These are phyloP conservation scores for Caenorhabditis latens DNA, from an alignment of 1,140 invertebrate genomes.

Conservation along the genomic window DNA sequence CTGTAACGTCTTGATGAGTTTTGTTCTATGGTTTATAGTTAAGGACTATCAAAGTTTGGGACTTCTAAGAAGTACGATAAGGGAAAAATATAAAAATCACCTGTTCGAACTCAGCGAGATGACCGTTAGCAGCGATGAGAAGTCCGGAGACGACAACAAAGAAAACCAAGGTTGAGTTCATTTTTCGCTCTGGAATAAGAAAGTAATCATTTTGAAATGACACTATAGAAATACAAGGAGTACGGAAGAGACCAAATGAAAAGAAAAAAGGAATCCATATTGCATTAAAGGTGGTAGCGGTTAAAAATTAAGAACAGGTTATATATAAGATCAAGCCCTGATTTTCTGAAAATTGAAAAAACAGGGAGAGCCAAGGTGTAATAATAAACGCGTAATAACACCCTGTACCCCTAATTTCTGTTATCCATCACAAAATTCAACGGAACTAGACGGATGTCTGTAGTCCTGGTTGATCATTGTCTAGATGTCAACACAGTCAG, in stretches of 20 bases:
- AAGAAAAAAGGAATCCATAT: not conserved
- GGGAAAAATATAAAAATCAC: constrained; percentile 2
- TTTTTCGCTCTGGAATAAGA: not conserved
- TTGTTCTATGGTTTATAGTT: not conserved
- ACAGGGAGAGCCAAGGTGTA: not conserved
- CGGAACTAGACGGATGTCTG: not conserved
- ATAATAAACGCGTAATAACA: not conserved
- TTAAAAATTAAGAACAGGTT: not conserved
- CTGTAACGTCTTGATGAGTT: not conserved
- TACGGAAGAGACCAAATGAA: not conserved
- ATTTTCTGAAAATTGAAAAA: not conserved
- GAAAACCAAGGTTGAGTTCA: constrained; percentile 48
- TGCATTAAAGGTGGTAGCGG: not conserved
- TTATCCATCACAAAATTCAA: constrained; percentile 13
- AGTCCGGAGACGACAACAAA: not conserved
- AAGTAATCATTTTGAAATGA: not conserved
- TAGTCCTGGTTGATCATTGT: not conserved
- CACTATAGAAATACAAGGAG: not conserved
- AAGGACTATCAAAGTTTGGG: not conserved
- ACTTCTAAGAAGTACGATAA: not conserved
- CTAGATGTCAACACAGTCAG: not conserved
- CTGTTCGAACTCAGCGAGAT: constrained; percentile 28
- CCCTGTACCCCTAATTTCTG: not conserved
- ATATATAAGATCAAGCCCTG: not conserved
- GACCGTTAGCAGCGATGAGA: not conserved